Base-by-base conservation (phyloP, 2,797 vertebrate genomes). In the Chelon auratus region DNA sequence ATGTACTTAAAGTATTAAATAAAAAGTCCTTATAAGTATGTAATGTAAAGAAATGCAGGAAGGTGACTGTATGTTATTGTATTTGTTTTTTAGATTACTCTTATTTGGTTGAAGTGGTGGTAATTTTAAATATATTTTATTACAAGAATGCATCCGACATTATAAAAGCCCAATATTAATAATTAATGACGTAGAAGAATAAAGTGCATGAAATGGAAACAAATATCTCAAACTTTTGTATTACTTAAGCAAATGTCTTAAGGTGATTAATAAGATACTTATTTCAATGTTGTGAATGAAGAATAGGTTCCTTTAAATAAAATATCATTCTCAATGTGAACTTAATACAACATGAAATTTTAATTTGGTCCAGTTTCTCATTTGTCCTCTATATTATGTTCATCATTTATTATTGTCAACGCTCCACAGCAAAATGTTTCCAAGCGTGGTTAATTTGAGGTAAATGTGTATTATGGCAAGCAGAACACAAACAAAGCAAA, bases 251-350 rank as follows among this genome's bases (percentile, higher is more conserved):
- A 57, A 47, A 70, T 40, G 24, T 59, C 69, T 62, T 17, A 11
- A 55, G 26, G 65, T 75, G 20, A 65, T 77, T 48, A 54, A 63
- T 66, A 50, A 54, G 10, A 30, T n/a, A n/a, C n/a, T 61, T 53
- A 78, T 14, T 50, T 20, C 12, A 73, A 0, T 30, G 61, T 70
- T 57, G 68, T 33, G 40, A 53, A 74, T 69, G 8, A 60, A 42
- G 26, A 13, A n/a, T 17, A 60, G 20, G 14, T 22, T 67, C 1
- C n/a, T 53, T 57, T 12, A 12, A 62, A 68, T 65, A 81, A 74
- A 69, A 37, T 20, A 73, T 84, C 48, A 76, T 17, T 26, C 64
- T 50, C 10, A 2, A 65, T 18, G 26, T 20, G 50, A 26, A 55
- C 18, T 57, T 47, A 47, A 47, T 47, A 8, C 17, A 62, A 40